Evolutionary conservation across 2,888 invertebrate species (phyloP).

Genomic region (Conops quadrifasciatus): DNA sequence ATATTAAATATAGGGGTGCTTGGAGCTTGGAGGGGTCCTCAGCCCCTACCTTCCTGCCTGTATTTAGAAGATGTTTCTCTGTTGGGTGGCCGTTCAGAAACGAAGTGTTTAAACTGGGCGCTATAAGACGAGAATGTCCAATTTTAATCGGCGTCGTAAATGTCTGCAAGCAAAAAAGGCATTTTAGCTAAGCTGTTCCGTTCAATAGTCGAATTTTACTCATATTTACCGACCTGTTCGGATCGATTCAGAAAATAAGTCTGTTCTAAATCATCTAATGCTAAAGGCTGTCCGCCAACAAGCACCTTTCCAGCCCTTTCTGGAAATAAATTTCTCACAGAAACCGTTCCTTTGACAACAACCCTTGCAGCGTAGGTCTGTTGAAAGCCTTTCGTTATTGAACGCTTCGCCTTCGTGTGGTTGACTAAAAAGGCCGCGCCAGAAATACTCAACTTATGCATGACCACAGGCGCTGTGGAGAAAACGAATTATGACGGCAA

Average conservation of each 20-base stretch:
- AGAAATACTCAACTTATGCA: slow-evolving; percentile 52
- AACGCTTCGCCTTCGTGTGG: slow-evolving; percentile 39
- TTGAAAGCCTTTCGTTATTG: slow-evolving; percentile 44
- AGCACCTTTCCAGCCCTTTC: slow-evolving; percentile 45
- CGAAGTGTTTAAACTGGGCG: slow-evolving; percentile 44
- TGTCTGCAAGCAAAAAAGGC: slow-evolving; percentile 41
- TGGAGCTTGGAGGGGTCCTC: background rate
- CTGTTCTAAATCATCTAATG: slow-evolving; percentile 44
- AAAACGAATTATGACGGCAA: background rate
- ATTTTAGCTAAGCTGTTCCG: background rate
- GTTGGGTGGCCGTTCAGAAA: slow-evolving; percentile 50
- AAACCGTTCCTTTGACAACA: slow-evolving; percentile 54
- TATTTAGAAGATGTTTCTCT: slow-evolving; percentile 49
- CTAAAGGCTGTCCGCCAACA: slow-evolving; percentile 40
- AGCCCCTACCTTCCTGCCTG: background rate
- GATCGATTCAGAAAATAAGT: slow-evolving; percentile 47
- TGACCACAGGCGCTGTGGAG: slow-evolving; percentile 55
- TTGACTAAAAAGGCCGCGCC: slow-evolving; percentile 50
- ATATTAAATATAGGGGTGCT: slow-evolving; percentile 47
- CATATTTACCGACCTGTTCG: slow-evolving; percentile 50
- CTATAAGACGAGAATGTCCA: slow-evolving; percentile 50
- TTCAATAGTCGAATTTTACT: background rate
- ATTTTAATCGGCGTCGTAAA: slow-evolving; percentile 46
- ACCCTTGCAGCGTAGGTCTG: slow-evolving; percentile 57
- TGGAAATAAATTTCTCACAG: slow-evolving; percentile 48